Evolutionary conservation across 2,888 invertebrate genomes (phyloP).

Genomic region (Cartodere bifasciata): DNA sequence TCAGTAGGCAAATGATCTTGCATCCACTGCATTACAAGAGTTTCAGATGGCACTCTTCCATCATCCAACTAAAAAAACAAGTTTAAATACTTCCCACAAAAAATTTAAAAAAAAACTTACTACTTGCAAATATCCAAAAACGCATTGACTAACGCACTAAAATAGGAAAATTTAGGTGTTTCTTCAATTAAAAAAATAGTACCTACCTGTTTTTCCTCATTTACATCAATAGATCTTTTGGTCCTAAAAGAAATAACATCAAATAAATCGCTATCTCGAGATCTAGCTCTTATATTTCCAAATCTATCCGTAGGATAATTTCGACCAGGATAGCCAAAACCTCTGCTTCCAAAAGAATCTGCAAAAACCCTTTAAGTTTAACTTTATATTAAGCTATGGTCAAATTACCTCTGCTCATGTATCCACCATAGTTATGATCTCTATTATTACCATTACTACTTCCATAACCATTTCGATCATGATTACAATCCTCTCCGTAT

Average conservation of each 20-base stretch:
- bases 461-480: too few relatives aligned
- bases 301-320: too few relatives aligned
- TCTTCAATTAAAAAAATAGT: not conserved
- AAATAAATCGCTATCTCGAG: too few relatives aligned
- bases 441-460: too few relatives aligned
- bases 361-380: too few relatives aligned
- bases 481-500: too few relatives aligned
- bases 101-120: conserved; percentile 19
- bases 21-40: conserved; percentile 31
- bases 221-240: conserved; percentile 7
- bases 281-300: too few relatives aligned
- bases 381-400: too few relatives aligned
- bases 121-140: conserved; percentile 32
- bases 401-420: too few relatives aligned
- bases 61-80: conserved; percentile 29
- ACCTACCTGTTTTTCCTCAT: conserved; percentile 10
- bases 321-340: too few relatives aligned
- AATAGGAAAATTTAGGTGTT: conserved; percentile 14
- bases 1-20: conserved; percentile 30
- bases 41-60: conserved; percentile 31
- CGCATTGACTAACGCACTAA: conserved; percentile 31
- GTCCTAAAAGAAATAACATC: conserved; percentile 5
- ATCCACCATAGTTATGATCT: too few relatives aligned
- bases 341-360: too few relatives aligned
- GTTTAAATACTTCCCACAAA: not conserved